These are phyloP conservation scores for Cossypha niveicapilla DNA, from an alignment of 2,797 vertebrate species.

Conservation along the genomic window DNA sequence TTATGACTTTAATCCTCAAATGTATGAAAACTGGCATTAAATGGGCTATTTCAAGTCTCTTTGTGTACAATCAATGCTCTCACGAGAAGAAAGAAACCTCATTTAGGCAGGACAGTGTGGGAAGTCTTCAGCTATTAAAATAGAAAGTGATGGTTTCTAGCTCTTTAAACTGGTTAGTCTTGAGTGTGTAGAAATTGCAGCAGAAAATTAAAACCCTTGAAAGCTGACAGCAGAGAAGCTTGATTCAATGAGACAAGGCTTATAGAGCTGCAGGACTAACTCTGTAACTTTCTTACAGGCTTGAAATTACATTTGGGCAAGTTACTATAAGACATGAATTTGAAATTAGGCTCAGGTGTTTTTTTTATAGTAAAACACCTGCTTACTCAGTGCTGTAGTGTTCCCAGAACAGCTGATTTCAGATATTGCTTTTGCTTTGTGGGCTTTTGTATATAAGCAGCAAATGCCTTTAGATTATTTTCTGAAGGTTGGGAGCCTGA, in stretches of 20 bases:
- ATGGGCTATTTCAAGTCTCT: conserved; percentile 2
- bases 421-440: neutral
- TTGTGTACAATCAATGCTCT: conserved; percentile 1
- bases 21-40: neutral
- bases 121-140: conserved; percentile 38
- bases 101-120: conserved; percentile 35
- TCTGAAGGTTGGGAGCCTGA: neutral
- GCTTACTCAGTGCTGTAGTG: neutral
- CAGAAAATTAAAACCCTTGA: conserved; percentile 49
- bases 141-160: neutral
- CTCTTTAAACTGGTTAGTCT: neutral
- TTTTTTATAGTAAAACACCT: neutral
- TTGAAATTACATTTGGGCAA: conserved; percentile 42
- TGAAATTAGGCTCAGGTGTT: neutral
- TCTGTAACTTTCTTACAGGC: conserved; percentile 3
- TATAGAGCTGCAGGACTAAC: conserved; percentile 9
- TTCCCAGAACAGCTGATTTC: conserved; percentile 8
- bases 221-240: conserved; percentile 6
- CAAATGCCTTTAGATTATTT: neutral
- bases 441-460: neutral
- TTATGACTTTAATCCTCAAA: neutral
- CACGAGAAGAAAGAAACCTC: neutral
- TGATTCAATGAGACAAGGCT: conserved; percentile 32
- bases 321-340: conserved; percentile 11
- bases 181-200: conserved; percentile 7